Conservation (phyloP, 2,888 invertebrate species). For the Ecdyonurus torrentis region DNA sequence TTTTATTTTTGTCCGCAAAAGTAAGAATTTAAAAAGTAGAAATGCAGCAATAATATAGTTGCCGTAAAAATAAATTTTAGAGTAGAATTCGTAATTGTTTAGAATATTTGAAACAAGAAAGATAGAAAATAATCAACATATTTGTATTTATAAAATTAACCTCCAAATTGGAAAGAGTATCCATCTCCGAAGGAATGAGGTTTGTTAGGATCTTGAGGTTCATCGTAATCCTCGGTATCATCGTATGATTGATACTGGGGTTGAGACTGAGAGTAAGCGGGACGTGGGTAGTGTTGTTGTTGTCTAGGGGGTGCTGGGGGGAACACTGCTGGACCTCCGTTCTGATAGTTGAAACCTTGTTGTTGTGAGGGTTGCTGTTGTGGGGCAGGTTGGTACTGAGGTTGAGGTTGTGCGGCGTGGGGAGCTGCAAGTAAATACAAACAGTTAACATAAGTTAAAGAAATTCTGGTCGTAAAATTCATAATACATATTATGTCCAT, state of each 20-base stretch:
- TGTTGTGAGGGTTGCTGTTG: background rate
- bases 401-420: too few relatives aligned
- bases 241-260: conserved; percentile 23
- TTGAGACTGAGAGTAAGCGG: conserved; percentile 19
- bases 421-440: too few relatives aligned
- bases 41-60: too few relatives aligned
- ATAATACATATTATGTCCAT: too few relatives aligned
- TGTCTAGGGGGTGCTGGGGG: background rate
- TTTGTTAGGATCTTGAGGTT: conserved; percentile 3
- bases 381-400: background rate
- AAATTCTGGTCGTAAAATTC: too few relatives aligned
- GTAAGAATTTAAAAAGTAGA: too few relatives aligned
- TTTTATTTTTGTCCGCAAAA: too few relatives aligned
- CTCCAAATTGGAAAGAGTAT: conserved; percentile 42
- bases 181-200: conserved; percentile 43
- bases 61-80: too few relatives aligned
- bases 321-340: background rate
- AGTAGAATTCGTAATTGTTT: background rate
- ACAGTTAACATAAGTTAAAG: too few relatives aligned
- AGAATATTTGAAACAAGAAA: too few relatives aligned
- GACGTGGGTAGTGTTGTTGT: conserved; percentile 22
- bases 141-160: conserved; percentile 23
- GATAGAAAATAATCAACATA: too few relatives aligned
- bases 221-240: background rate
- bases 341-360: background rate